phyloP scores from a whole-genome alignment of 35 echinoderm and acorn worm genomes.

The Apostichopus californicus region DNA sequence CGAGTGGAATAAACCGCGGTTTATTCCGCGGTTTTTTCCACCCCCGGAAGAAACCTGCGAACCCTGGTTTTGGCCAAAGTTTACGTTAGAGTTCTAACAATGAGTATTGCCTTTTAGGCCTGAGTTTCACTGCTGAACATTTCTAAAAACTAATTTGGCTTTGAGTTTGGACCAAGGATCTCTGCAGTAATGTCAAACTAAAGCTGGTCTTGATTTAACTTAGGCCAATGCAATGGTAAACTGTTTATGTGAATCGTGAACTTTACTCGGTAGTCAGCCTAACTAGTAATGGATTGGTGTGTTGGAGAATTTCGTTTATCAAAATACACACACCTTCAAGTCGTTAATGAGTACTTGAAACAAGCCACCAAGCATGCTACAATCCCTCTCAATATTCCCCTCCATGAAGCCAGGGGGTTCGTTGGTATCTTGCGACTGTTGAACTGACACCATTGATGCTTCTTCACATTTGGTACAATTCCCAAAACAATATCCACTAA shows the following conservation, averaged over 20 bases:
- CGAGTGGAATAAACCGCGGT: too few relatives aligned
- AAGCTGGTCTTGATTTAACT: too few relatives aligned
- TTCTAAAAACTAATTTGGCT: too few relatives aligned
- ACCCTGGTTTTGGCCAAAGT: too few relatives aligned
- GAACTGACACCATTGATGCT: constrained; percentile 50
- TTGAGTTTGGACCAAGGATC: too few relatives aligned
- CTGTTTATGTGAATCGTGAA: neutral
- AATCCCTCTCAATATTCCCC: constrained; percentile 88
- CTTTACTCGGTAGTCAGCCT: too few relatives aligned
- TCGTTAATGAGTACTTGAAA: constrained; percentile 96
- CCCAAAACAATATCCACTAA: neutral
- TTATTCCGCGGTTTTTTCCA: too few relatives aligned
- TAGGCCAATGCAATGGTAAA: neutral
- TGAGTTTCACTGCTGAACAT: too few relatives aligned
- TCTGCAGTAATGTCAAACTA: too few relatives aligned
- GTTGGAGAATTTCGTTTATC: neutral
- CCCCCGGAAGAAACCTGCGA: too few relatives aligned
- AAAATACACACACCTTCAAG: constrained; percentile 77
- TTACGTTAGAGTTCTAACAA: too few relatives aligned
- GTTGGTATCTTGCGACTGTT: constrained; percentile 22
- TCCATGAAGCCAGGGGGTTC: constrained; percentile 71
- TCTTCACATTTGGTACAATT: constrained; percentile 43
- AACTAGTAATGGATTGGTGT: neutral
- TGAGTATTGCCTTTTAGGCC: too few relatives aligned
- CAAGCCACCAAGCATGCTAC: constrained; percentile 91